These are phyloP conservation scores for Notamacropus eugenii DNA, from an alignment of 2,797 vertebrate genomes.

Conservation along the genomic window DNA sequence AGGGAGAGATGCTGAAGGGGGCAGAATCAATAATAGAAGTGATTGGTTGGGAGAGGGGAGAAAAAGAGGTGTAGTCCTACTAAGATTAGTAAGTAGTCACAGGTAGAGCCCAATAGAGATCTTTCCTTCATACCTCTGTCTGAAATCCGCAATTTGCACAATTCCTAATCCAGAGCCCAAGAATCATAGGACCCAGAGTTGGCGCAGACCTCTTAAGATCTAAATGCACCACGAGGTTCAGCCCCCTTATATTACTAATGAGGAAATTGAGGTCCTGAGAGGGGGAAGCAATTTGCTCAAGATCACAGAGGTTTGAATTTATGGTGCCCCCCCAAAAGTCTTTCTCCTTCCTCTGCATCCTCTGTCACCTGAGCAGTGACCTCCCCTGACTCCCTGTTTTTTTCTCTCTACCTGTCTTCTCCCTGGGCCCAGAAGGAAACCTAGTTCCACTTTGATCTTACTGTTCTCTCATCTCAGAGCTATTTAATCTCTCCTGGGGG, in stretches of 20 bases:
- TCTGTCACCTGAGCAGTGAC: background rate
- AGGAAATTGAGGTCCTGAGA: background rate
- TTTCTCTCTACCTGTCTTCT: background rate
- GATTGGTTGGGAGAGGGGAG: background rate
- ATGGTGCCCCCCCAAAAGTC: background rate
- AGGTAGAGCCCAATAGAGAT: background rate
- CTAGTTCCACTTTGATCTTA: background rate
- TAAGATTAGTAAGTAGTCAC: background rate
- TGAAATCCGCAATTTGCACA: background rate
- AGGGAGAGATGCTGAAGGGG: background rate
- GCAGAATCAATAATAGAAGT: background rate
- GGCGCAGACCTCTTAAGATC: background rate
- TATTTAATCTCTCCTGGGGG: constrained; percentile 2
- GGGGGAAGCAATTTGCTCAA: background rate
- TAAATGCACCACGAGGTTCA: background rate
- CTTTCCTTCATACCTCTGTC: background rate
- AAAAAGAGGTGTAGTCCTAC: too few relatives aligned
- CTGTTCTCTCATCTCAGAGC: background rate
- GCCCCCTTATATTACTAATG: background rate
- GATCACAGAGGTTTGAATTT: background rate
- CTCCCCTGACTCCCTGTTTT: background rate
- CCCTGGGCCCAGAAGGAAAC: background rate
- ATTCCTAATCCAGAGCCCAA: background rate
- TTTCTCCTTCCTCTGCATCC: background rate
- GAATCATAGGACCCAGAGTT: background rate